phyloP scores from a whole-genome alignment of 2,113 vertebrate genomes.

The Oreochromis aureus region DNA sequence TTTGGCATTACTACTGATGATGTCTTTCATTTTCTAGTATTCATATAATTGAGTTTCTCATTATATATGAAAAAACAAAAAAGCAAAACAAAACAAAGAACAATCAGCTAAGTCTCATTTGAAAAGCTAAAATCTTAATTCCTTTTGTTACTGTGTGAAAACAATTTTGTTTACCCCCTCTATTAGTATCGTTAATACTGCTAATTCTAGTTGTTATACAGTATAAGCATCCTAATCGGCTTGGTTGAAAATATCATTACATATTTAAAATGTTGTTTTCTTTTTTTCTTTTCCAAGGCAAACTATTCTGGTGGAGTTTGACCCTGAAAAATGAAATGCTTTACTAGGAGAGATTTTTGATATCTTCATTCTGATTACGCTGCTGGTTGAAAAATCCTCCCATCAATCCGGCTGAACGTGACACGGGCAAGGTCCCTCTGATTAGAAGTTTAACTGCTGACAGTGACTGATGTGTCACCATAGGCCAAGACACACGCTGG shows the following conservation, averaged over 20 bases:
- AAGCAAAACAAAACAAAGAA: neutral
- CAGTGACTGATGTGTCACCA: slow-evolving; percentile 64
- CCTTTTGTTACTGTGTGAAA: neutral
- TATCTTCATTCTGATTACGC: slow-evolving; percentile 26
- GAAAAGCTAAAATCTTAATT: neutral
- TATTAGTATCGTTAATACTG: neutral
- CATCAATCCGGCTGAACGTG: slow-evolving; percentile 55
- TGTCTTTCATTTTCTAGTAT: neutral
- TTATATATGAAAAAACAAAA: neutral
- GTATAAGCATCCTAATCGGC: neutral
- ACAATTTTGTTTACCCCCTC: neutral
- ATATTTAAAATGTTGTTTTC: neutral
- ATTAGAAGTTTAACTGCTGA: slow-evolving; percentile 65
- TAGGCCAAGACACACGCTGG: neutral
- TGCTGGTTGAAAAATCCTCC: slow-evolving; percentile 39
- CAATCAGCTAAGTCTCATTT: neutral
- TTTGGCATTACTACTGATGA: neutral
- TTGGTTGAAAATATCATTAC: neutral
- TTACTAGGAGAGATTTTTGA: slow-evolving; percentile 3
- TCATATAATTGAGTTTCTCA: neutral
- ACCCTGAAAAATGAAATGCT: slow-evolving; percentile 16
- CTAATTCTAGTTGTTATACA: neutral
- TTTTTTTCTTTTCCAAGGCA: neutral
- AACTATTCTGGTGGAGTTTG: neutral
- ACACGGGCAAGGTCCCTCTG: slow-evolving; percentile 63